Base-by-base conservation (phyloP, 2,888 invertebrate genomes). In the Altica lythri region DNA sequence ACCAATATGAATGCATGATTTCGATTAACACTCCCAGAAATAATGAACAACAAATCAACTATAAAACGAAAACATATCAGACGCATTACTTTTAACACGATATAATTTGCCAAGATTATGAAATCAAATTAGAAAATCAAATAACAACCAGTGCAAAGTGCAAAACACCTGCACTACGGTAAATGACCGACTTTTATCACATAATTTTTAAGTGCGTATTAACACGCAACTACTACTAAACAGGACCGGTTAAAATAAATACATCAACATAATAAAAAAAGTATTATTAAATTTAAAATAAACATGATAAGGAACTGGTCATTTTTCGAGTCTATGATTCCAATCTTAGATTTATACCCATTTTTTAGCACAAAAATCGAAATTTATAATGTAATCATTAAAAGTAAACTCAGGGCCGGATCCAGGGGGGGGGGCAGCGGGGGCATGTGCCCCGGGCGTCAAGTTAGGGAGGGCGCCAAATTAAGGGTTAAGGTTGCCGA, bases 101-200 rank as follows among this genome's bases (percentile, higher is more conserved):
- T 45, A 45, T 35, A 53, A 53, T 57, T 57, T 45, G 48, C 51
- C 25, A 40, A 34, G 53, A 42, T 52, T 52, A 45, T 45, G 51
- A 52, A 52, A 52, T 45, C 44, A 45, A 56, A 56, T 57, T 49
- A 57, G 51, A 42, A 42, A 53, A 57, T 53, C 49, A 53, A 49
- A 52, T 48, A 48, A 40, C 32, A 40, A 49, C 17, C 34, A 56
- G 53, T 35, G 42, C 22, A 49, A 49, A 53, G 53, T 48, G 57
- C 47, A 54, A 32, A 45, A 53, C 53, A 57, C 57, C 57, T 57
- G 57, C 53, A 57, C 45, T 34, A 46, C 47, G 32, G 53, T 40
- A 49, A 52, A 53, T 57, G 53, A 53, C 51, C 44, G 44, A 47
- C 49, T 47, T 53, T 44, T 44, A 46, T 42, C 40, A 25, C 29